A percentile compares a stretch with the other conserved stretches of the same genome.
Evolutionary conservation across 1,140 invertebrate genomes (phyloP).

Genomic region (Heliconius nattereri): DNA sequence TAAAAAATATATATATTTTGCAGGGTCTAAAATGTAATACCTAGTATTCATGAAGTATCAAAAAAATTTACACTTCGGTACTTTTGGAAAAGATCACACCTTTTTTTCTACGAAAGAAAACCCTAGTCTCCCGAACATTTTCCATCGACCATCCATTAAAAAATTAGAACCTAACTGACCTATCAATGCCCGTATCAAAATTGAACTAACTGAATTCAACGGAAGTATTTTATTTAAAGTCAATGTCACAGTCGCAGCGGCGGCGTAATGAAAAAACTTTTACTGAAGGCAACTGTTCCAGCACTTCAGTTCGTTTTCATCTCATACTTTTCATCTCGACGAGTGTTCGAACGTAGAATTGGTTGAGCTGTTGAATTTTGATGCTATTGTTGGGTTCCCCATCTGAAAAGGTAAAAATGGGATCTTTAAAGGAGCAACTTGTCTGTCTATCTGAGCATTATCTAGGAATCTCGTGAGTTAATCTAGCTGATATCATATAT

Average conservation of each 20-base stretch:
- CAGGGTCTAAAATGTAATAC: no score
- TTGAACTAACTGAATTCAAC: not conserved
- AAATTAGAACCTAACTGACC: not conserved
- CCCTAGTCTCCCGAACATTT: not conserved
- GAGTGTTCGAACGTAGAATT: not conserved
- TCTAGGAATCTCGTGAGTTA: no score
- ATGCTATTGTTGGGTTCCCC: not conserved
- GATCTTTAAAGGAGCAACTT: not conserved
- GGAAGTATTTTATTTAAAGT: conserved; percentile 23
- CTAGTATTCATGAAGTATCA: no score
- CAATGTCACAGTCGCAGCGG: conserved; percentile 26
- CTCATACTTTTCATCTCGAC: conserved; percentile 7
- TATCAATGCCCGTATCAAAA: not conserved
- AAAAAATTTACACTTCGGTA: no score
- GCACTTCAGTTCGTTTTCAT: not conserved
- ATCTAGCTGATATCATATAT: no score
- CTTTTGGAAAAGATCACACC: not conserved
- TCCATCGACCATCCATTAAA: not conserved
- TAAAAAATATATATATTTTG: no score
- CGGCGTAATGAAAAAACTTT: conserved; percentile 38
- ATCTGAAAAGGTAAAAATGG: not conserved
- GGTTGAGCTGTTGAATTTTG: not conserved
- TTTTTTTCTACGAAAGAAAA: not conserved
- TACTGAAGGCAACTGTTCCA: conserved; percentile 19
- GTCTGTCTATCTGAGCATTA: no score